Evolutionary conservation across 2,113 vertebrate genomes (phyloP), one percentile per base, ranked within the genome.

Genomic region (Malurus elegans): DNA sequence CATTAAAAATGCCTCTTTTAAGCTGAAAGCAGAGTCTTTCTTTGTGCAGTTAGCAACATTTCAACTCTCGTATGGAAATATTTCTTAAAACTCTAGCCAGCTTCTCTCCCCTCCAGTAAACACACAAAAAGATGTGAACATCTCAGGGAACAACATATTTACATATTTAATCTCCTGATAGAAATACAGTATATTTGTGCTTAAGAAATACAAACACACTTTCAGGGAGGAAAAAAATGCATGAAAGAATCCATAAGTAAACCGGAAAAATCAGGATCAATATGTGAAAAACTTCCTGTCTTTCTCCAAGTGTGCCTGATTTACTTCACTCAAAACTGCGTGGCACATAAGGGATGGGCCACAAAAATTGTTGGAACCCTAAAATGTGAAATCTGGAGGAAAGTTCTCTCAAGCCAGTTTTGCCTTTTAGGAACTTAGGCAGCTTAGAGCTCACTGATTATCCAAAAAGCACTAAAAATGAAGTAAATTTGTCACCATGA

Each of bases 231-330:
- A 23, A 50, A 67, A 12, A 84, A 31, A 42, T 10, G 25, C 32
- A n/a, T 25, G 24, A 57, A 56, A 44, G 4, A 47, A 64, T 53
- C 17, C 10, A n/a, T 6, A 38, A n/a, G 24, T 67, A 34, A 74
- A 67, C 18, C 38, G 40, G 53, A 61, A 82, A 67, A 60, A 58
- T 51, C 15, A 51, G 12, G 16, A 74, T 47, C 38, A 10, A 40
- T 7, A 6, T 0, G 0, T 45, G 29, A n/a, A 45, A 51, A 81
- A 20, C 5, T 53, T 66, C 28, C 26, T 25, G 8, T 9, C 9
- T 38, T 29, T 64, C 18, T 64, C 38, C 12, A 26, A 40, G 8
- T 14, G 19, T 31, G n/a, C 17, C 61, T 82, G 47, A 4, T 40
- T 14, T 10, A 67, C 29, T 29, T 54, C 7, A 40, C 29, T 61